Base-by-base conservation (phyloP, 2,888 invertebrate genomes). In the Pachymerium ferrugineum region DNA sequence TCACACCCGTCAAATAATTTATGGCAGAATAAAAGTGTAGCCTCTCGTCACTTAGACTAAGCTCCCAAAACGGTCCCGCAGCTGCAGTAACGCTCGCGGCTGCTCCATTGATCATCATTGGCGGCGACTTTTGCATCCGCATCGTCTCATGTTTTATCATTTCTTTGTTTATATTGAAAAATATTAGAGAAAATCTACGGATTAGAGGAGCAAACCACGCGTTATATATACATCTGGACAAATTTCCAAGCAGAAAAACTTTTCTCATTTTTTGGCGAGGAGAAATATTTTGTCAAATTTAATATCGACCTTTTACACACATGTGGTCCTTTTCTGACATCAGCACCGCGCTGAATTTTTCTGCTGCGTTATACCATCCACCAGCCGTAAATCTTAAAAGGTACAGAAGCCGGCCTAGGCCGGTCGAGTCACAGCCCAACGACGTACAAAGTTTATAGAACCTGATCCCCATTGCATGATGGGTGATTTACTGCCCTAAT, bases 401-500 rank as follows among this genome's bases (percentile, higher is more conserved):
- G 47, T 16, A 47, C 47, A 22, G 47, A 47, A 47, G 38, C 38
- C 38, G 38, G 38, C 33, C 33, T 33, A 6, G 33, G 6, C 33
- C 6, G 6, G 6, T 6, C 33, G 12, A 6, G 6, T 12, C 6
- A 4, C 42, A 16, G 22, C 47, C n/a, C 16, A 47, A 47, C 47
- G 47, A 47, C 47, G 47, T 47, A 4, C 22, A 47, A 47, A 47
- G 47, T 47, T 47, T 47, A 4, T 47, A 47, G 47, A 47, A 47
- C 19, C 47, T 47, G 47, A 16, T 47, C 19, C 16, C 16, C 47
- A 47, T 47, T 47, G 47, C 47, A 47, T 47, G 47, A 47, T 47
- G 47, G 47, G 68, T 68, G 68, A 68, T 68, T 68, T 68, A 68
- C 68, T 28, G 68, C 16, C 68, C 68, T 68, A 68, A 68, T 68